phyloP scores from a whole-genome alignment of 2,113 vertebrate species.

The Bos javanicus region DNA sequence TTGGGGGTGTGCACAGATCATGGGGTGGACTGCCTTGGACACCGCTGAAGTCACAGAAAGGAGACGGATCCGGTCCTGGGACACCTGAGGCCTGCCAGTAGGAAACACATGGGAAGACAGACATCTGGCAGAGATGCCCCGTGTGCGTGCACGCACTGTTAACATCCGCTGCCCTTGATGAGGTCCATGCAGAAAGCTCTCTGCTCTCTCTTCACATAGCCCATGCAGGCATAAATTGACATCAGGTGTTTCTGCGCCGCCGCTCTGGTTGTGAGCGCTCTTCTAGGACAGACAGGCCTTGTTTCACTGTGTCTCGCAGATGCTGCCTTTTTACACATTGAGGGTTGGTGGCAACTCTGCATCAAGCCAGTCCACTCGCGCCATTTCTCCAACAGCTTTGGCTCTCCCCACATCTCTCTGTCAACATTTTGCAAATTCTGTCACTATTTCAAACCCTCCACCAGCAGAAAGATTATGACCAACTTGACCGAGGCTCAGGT shows the following conservation, averaged over 20 bases:
- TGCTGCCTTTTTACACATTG: not conserved
- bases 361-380: fast-evolving
- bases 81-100: not conserved
- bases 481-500: not conserved
- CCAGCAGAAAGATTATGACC: not conserved
- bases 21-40: fast-evolving
- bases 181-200: not conserved
- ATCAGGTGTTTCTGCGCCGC: fast-evolving
- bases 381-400: not conserved
- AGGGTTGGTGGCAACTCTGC: not conserved
- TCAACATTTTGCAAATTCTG: not conserved
- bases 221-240: not conserved
- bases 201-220: not conserved
- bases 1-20: fast-evolving
- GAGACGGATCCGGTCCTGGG: slow-evolving; percentile 28
- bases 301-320: not conserved
- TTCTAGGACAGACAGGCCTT: not conserved
- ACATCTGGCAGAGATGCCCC: slow-evolving; percentile 11
- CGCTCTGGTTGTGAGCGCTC: not conserved
- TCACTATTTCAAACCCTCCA: not conserved
- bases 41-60: not conserved
- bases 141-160: not conserved
- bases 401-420: fast-evolving
- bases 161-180: not conserved
- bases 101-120: not conserved